These are phyloP conservation scores for Mustela erminea DNA, from an alignment of 2,797 vertebrate species.

Conservation along the genomic window DNA sequence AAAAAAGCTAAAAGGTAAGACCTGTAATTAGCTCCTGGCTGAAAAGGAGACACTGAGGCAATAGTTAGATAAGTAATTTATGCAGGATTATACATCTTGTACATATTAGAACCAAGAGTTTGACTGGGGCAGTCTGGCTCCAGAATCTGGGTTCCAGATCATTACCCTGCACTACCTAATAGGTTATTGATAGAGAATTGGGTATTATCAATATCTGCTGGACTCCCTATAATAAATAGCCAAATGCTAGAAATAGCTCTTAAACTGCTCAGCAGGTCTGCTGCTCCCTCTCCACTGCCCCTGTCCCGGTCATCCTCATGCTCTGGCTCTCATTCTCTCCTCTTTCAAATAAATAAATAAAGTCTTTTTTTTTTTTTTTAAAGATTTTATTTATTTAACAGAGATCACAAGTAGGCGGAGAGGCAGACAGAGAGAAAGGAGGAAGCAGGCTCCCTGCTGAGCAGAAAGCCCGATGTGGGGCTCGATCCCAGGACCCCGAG, in stretches of 20 bases:
- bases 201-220: not conserved
- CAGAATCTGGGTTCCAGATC: not conserved
- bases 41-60: not conserved
- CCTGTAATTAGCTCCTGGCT: not conserved
- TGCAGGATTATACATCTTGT: not conserved
- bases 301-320: not conserved
- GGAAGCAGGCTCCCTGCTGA: too few species aligned
- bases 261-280: not conserved
- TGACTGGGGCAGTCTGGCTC: not conserved
- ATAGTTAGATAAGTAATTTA: not conserved
- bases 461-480: too few species aligned
- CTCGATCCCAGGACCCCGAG: too few species aligned
- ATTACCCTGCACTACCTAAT: not conserved
- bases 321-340: not conserved
- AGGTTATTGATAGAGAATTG: not conserved
- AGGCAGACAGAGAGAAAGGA: too few species aligned
- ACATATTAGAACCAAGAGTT: not conserved
- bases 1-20: not conserved
- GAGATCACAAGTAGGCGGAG: too few species aligned
- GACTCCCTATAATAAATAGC: not conserved
- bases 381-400: too few species aligned
- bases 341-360: not conserved
- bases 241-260: not conserved
- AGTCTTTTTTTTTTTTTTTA: too few species aligned
- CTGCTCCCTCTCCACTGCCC: not conserved